Conservation (phyloP, 1,140 invertebrate genomes). For the Holotrichia oblita region DNA sequence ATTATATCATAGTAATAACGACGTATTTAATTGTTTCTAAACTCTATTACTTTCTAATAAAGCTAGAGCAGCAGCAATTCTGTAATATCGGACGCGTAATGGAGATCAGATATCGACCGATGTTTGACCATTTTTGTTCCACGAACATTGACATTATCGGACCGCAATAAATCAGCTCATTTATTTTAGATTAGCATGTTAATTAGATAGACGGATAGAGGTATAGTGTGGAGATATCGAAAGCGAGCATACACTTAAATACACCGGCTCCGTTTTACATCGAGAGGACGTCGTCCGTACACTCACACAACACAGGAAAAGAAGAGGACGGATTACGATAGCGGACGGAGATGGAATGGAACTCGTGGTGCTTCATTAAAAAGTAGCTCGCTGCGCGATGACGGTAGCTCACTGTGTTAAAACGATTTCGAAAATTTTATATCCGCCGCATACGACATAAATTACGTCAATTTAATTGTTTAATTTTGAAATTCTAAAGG, state of each 20-base stretch:
- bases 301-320: too few species aligned
- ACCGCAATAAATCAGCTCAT: slow-evolving; percentile 38
- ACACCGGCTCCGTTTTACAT: too few species aligned
- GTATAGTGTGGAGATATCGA: background rate
- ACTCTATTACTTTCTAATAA: background rate
- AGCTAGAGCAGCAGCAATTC: background rate
- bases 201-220: slow-evolving; percentile 13
- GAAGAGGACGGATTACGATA: background rate
- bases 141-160: slow-evolving; percentile 38
- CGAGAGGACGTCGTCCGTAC: too few species aligned
- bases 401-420: slow-evolving; percentile 24
- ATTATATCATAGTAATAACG: background rate
- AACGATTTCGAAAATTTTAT: slow-evolving; percentile 21
- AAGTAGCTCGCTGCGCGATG: slow-evolving; percentile 36
- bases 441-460: slow-evolving; percentile 24
- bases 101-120: slow-evolving; percentile 10
- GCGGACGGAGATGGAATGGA: background rate
- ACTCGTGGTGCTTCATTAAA: slow-evolving; percentile 35
- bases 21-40: slow-evolving; percentile 8
- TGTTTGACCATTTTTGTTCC: slow-evolving; percentile 13
- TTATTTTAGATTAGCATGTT: slow-evolving; percentile 41
- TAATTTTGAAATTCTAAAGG: slow-evolving; percentile 30
- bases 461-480: slow-evolving; percentile 40
- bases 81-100: background rate
- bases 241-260: background rate